A percentile compares a stretch with the other conserved stretches of the same genome.
phyloP scores from a whole-genome alignment of 2,888 invertebrate species.

The Ochlodes sylvanus region DNA sequence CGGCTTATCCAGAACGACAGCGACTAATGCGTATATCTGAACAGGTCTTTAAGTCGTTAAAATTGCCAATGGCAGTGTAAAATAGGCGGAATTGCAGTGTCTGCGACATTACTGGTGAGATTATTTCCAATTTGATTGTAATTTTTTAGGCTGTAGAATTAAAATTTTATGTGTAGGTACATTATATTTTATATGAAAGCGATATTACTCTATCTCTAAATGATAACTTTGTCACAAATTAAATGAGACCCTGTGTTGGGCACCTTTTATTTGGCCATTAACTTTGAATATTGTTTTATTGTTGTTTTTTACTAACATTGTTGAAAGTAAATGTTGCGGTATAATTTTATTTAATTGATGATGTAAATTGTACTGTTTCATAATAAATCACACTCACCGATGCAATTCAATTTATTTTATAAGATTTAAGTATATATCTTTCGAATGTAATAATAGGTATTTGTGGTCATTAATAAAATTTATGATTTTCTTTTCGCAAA shows the following conservation, averaged over 20 bases:
- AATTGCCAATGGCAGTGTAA: background rate
- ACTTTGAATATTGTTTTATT: no score
- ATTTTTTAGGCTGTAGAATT: background rate
- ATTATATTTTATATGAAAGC: no score
- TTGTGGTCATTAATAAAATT: background rate
- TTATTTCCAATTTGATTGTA: background rate
- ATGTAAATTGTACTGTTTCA: background rate
- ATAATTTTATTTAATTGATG: background rate
- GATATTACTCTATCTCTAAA: background rate
- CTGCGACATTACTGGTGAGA: background rate
- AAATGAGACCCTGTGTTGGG: background rate
- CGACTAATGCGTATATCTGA: no score
- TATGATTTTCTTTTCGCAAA: background rate
- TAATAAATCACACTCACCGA: conserved; percentile 16
- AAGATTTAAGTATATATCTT: no score
- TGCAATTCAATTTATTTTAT: conserved; percentile 22
- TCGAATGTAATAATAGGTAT: background rate
- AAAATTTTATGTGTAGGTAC: no score
- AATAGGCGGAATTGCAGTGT: background rate
- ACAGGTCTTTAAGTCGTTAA: background rate
- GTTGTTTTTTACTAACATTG: no score
- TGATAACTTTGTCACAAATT: background rate
- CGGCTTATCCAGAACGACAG: no score
- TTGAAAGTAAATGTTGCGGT: background rate
- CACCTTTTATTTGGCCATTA: background rate